Base-by-base conservation (phyloP, 2,797 vertebrate genomes). In the Anguilla megastoma region DNA sequence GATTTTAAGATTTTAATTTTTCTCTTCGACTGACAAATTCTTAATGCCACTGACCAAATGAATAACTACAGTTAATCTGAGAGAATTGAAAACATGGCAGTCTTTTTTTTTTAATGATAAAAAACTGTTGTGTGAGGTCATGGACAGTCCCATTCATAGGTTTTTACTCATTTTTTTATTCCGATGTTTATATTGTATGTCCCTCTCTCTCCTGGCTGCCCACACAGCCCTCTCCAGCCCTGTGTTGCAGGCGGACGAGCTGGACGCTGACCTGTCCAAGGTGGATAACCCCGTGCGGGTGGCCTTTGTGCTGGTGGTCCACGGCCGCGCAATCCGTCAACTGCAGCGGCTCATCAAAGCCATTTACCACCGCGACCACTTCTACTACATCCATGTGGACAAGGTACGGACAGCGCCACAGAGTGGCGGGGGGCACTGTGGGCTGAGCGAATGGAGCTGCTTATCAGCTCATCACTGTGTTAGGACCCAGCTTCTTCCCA, bases 361-460 rank as follows among this genome's bases (percentile, higher is more conserved):
- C 0, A 98, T 99, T 87, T 99, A 99, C 92, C 98, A 99, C 84
- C 93, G 94, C 79, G 96, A 97, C 91, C 98, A 99, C 93, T 99
- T 97, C 94, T 99, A 98, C 93, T 99, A 99, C 93, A 98, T 99
- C 92, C 99, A 99, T 0, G 98, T 99, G 0, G 99, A 99, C 94
- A 97, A 99, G 98, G 99, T 98, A 86, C 69, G 79, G 2, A 84
- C 0, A 5, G 41, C 3, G 79, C 8, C 3, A 33, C 69, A 30
- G 69, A 10, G 27, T 16, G 24, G 18, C 0, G 2, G 24, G 5
- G 63, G 63, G n/a, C n/a, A 27, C 21, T 24, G n/a, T 5, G 58
- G 21, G 27, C 27, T 7, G 9, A 0, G n/a, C 8, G 9, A 33
- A 30, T 12, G 69, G n/a, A 27, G 10, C n/a, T n/a, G n/a, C 69